A percentile compares a stretch with the other conserved stretches of the same genome.
Evolutionary conservation across 2,888 invertebrate genomes (phyloP).

Genomic region (Tachystola acroxantha): DNA sequence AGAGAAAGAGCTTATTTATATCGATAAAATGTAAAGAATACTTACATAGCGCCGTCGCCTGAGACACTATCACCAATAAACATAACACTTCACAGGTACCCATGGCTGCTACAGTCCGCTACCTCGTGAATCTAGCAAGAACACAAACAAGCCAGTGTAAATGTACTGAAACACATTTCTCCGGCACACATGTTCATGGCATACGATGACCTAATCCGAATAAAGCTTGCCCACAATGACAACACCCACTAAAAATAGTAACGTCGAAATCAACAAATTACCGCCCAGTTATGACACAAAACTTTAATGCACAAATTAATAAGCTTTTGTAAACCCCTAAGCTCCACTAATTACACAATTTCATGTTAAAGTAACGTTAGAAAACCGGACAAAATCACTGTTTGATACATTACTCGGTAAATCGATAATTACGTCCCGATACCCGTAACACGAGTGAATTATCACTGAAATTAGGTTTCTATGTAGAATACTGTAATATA

Average conservation of each 20-base stretch:
- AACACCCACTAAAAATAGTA: conserved; percentile 81
- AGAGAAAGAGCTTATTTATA: conserved; percentile 7
- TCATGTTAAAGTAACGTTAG: conserved; percentile 33
- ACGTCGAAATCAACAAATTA: conserved; percentile 58
- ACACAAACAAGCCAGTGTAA: conserved; percentile 60
- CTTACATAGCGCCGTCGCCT: conserved; percentile 63
- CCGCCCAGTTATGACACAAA: conserved; percentile 43
- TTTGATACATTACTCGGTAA: conserved; percentile 50
- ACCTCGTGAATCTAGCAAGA: conserved; percentile 63
- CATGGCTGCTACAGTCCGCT: conserved; percentile 53
- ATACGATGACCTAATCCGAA: conserved; percentile 75
- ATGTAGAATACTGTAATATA: conserved; percentile 19
- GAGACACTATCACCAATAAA: conserved; percentile 53
- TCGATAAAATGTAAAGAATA: conserved; percentile 30
- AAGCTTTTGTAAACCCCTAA: conserved; percentile 26
- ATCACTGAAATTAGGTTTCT: conserved; percentile 11
- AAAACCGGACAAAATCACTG: conserved; percentile 51
- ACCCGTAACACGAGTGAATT: conserved; percentile 1
- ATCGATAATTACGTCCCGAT: conserved; percentile 58
- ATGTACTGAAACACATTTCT: conserved; percentile 53
- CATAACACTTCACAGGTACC: conserved; percentile 56
- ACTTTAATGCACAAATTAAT: conserved; percentile 25
- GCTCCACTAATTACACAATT: conserved; percentile 31
- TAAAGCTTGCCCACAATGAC: conserved; percentile 69
- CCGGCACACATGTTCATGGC: conserved; percentile 70